Base-by-base conservation (phyloP, 2,888 invertebrate genomes). In the Leptinotarsa juncta region DNA sequence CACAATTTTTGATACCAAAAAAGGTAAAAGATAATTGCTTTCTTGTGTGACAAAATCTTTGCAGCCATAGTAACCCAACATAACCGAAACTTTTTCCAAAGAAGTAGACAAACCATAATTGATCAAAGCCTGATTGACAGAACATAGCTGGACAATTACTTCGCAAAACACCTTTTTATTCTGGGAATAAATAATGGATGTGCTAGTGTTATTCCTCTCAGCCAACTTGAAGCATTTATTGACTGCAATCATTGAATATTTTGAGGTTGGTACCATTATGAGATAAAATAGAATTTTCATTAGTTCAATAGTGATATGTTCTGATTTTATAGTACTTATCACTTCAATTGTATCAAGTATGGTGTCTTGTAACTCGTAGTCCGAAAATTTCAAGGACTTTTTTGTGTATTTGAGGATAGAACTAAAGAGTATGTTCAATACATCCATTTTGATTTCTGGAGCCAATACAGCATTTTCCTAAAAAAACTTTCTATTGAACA, bases 21-120 rank as follows among this genome's bases (percentile, higher is more conserved):
- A 89, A 0, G 94, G 93, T 12, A 95, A 87, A 26, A 94, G 89
- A 80, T 93, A 90, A 70, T 93, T 92, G 55, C 92, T 91, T 82
- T 95, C 94, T 84, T 93, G 93, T 1, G 60, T 67, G 16, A 79
- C 72, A 60, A 79, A 78, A 20, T 78, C 75, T 68, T 79, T 79
- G 10, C 77, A 74, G 12, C 76, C 76, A 26, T 90, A 90, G 82
- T 92, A 94, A 0, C 93, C 94, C 71, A 95, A 90, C 75, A 93
- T 92, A 80, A 91, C 90, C 0, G 93, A 91, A 1, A 93, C 86
- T 83, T 91, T 91, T 15, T 91, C 88, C 70, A 93, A 86, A 1
- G 92, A 90, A 66, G 91, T 89, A 1, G 90, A 88, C 80, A 93
- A 89, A 67, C 90, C 90, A 79, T 91, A 91, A 0, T 90, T 89